Base-by-base conservation (phyloP, 1,140 invertebrate genomes). In the Drosophila tropicalis region DNA sequence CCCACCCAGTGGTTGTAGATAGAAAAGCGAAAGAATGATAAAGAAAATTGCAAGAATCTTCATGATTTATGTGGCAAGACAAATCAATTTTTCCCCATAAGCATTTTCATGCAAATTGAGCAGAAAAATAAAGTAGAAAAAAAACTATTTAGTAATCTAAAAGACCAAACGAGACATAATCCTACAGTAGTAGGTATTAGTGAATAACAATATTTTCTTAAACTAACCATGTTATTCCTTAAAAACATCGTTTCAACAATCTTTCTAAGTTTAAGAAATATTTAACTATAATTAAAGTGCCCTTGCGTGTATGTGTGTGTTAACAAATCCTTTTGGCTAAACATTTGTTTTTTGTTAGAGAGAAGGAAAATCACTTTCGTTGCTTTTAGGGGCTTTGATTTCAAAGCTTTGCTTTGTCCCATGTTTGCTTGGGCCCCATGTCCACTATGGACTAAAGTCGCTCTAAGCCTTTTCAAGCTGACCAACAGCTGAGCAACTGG, bases 371-470 rank as follows among this genome's bases (percentile, higher is more conserved):
- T 78, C 73, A 74, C 70, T 86, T 86, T 76, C 64, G 56, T 70
- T 79, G 82, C 79, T 87, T 85, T 85, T 75, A 72, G 44, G 57
- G 78, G 70, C 79, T 86, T 75, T 87, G 82, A 86, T 86, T 86
- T 83, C 56, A 77, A 64, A 82, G 70, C 55, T 51, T 51, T 51
- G 9, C 44, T 51, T 51, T 51, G 44, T 51, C 44, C 17, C 17
- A 51, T 51, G 44, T 51, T 51, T 51, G 44, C 44, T 22, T 51
- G 17, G 44, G 17, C 44, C n/a, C 44, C 44, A 47, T 47, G 44
- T 47, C 44, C 44, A 22, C 19, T 12, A 10, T 3, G 44, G 44
- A 51, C 17, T 51, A 51, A 51, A 51, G 44, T 51, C 44, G 6
- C 19, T 51, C 17, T 51, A 51, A 51, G 44, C 44, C 44, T 51